Evolutionary conservation across 2,797 vertebrate species (phyloP), one percentile per base, ranked within the genome.

Genomic region (Tamandua tetradactyla): DNA sequence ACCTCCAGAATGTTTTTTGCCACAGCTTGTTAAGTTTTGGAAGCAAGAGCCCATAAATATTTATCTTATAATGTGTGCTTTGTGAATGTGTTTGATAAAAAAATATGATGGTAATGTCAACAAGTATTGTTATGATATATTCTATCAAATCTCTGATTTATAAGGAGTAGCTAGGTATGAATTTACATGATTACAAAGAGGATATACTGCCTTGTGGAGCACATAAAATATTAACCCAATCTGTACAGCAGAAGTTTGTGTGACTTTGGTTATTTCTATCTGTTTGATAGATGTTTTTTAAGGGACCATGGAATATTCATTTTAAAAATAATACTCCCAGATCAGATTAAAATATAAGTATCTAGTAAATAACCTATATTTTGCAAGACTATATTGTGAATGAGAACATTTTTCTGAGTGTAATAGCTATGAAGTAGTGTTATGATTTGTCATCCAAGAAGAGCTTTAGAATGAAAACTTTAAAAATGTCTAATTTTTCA

Each of bases 61-160:
- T 95, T 95, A 95, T 95, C 92, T 95, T 94, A 95, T 59, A 83
- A 72, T 71, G 57, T 84, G 85, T 57, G 27, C 75, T 97, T 87
- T 87, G 40, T 82, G 52, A 91, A 91, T 93, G 40, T 62, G 44
- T 89, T 96, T 94, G 40, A 92, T 93, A 95, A 96, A 94, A 75
- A 94, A 61, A 44, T 95, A 74, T 10, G 71, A 96, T 90, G 35
- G 44, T 71, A 96, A 91, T 23, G 40, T 95, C 57, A 91, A 91
- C 79, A n/a, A n/a, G n/a, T n/a, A n/a, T n/a, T n/a, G n/a, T n/a
- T n/a, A n/a, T n/a, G n/a, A n/a, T 93, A 92, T 72, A 84, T 89
- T 95, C 59, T 57, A 71, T 86, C 42, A 91, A 83, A 40, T 30
- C 17, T 87, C 23, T 87, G 64, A 93, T 95, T 97, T 94, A 93